Base-by-base conservation (phyloP, 2,797 vertebrate genomes). In the Sylvilagus floridanus region DNA sequence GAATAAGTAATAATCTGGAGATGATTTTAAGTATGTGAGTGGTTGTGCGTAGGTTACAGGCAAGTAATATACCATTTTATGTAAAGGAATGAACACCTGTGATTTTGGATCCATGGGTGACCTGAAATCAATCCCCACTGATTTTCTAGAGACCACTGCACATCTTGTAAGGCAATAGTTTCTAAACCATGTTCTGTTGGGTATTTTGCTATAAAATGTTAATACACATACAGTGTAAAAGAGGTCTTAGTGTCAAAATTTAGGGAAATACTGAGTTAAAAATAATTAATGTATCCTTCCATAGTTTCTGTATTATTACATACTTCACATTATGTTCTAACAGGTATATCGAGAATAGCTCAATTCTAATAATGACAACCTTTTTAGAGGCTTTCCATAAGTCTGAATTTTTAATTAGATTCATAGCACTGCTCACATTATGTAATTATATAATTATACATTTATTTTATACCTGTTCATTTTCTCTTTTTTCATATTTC, bases 201-300 rank as follows among this genome's bases (percentile, higher is more conserved):
- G 84, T 16, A 65, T 62, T 95, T 84, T 76, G 62, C 24, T 28
- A 13, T 28, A 68, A 12, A 73, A 81, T 92, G 5, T 77, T 88
- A 69, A 4, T 52, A 54, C 2, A 60, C n/a, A 82, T 88, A 94
- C 4, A 78, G 1, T 91, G 9, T 2, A 35, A 88, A 90, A 73
- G 73, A 72, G 4, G 24, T 84, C 85, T 76, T 87, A 54, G 21
- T 69, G 10, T 60, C 30, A 84, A 85, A 91, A 87, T 9, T 47
- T 47, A 47, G 17, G 26, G 19, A 5, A 68, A 35, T 77, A 73
- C 13, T 69, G n/a, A 11, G 2, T 84, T 93, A 88, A 88, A 83
- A 88, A 62, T 95, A 91, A 78, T 66, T 83, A 69, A 76, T 17
- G n/a, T 52, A 21, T 88, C 50, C 71, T 16, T 88, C 84, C 22